A percentile compares a stretch with the other conserved stretches of the same genome.
Conservation (phyloP, 2,797 vertebrate genomes). For the Labroides dimidiatus region DNA sequence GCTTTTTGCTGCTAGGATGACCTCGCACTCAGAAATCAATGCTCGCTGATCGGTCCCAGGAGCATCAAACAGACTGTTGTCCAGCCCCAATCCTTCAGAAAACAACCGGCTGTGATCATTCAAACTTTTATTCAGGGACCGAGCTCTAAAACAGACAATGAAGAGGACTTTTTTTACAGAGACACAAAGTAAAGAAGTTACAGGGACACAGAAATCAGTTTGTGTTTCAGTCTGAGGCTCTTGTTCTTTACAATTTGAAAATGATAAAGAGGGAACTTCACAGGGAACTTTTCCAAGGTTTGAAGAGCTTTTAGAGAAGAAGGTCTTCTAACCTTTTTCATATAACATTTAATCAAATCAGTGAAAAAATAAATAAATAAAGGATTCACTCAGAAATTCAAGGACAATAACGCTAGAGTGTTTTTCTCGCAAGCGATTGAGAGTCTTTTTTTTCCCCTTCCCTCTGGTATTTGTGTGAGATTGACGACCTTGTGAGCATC, state of each 20-base stretch:
- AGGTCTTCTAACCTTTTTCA: neutral
- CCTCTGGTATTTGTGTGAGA: constrained; percentile 42
- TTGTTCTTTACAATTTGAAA: too few relatives aligned
- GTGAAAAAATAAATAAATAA: neutral
- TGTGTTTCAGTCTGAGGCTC: neutral
- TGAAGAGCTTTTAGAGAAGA: constrained; percentile 22
- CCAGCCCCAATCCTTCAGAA: neutral
- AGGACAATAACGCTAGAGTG: constrained; percentile 18
- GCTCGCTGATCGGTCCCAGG: constrained; percentile 8
- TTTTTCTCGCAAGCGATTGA: constrained; percentile 1
- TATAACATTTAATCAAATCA: constrained; percentile 9
- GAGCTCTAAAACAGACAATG: too few relatives aligned
- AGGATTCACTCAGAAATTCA: constrained; percentile 10
- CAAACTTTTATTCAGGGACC: neutral
- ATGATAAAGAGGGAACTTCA: neutral
- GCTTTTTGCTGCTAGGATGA: constrained; percentile 3
- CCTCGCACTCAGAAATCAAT: constrained; percentile 43
- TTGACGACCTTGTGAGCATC: constrained; percentile 62
- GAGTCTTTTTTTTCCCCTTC: neutral
- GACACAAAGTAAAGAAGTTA: neutral
- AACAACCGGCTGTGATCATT: neutral
- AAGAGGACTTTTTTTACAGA: neutral
- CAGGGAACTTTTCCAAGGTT: constrained; percentile 12
- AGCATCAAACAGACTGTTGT: constrained; percentile 17
- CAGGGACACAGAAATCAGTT: neutral